These are phyloP conservation scores for Lissonota sp. DNA, from an alignment of 2,888 invertebrate species.

Conservation along the genomic window DNA sequence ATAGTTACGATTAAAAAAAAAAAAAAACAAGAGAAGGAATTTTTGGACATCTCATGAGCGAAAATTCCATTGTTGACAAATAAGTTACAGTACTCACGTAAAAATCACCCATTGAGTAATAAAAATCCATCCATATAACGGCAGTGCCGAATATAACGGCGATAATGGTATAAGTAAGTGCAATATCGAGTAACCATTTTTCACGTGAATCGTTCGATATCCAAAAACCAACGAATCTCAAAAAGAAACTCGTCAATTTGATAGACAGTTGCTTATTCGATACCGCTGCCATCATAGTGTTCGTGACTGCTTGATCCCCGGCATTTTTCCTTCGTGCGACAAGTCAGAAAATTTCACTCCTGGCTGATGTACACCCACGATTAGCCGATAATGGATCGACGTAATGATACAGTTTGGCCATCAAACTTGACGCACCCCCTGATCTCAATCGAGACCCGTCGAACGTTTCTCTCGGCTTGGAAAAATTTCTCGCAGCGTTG, in stretches of 20 bases:
- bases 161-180: slow-evolving; percentile 57
- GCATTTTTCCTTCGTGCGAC: background rate
- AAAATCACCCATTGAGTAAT: slow-evolving; percentile 62
- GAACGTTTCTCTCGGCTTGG: background rate
- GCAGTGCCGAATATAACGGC: slow-evolving; percentile 46
- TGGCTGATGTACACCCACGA: slow-evolving; percentile 16
- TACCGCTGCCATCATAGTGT: slow-evolving; percentile 28
- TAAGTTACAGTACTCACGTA: slow-evolving; percentile 61
- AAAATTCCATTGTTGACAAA: too few relatives aligned
- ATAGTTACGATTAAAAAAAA: too few relatives aligned
- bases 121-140: slow-evolving; percentile 56
- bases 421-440: slow-evolving; percentile 58
- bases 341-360: background rate
- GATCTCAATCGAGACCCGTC: slow-evolving; percentile 30
- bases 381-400: slow-evolving; percentile 40
- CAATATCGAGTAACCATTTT: slow-evolving; percentile 48
- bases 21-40: too few relatives aligned
- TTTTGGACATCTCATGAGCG: too few relatives aligned
- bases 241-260: slow-evolving; percentile 54
- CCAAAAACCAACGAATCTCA: slow-evolving; percentile 68
- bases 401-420: slow-evolving; percentile 44
- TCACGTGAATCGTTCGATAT: slow-evolving; percentile 39
- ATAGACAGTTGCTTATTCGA: slow-evolving; percentile 60
- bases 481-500: background rate
- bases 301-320: background rate